These are phyloP conservation scores for Coenonympha arcania DNA, from an alignment of 2,888 invertebrate species.

Conservation along the genomic window DNA sequence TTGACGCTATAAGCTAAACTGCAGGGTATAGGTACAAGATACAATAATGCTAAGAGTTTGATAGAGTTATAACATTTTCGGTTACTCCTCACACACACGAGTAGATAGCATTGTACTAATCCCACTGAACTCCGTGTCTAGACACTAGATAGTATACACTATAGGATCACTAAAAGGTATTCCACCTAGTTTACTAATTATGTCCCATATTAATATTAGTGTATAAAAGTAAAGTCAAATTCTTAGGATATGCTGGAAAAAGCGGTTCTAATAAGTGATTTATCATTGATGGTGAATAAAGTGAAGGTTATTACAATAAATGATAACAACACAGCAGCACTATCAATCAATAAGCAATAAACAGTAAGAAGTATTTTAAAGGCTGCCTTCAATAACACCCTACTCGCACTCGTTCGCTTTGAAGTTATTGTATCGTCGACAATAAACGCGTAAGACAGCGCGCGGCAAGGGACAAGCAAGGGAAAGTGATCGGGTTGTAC, in stretches of 20 bases:
- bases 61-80: not conserved
- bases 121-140: too few relatives aligned
- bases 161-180: too few relatives aligned
- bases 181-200: too few relatives aligned
- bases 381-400: not conserved
- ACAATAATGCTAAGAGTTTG: not conserved
- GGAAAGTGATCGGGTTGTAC: slow-evolving; percentile 24
- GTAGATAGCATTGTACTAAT: too few relatives aligned
- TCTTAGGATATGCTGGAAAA: too few relatives aligned
- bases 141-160: too few relatives aligned
- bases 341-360: not conserved
- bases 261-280: too few relatives aligned
- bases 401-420: not conserved
- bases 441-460: not conserved
- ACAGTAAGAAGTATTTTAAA: not conserved
- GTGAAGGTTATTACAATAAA: too few relatives aligned
- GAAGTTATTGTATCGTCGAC: not conserved
- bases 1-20: not conserved
- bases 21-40: too few relatives aligned
- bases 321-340: not conserved
- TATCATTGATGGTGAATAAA: too few relatives aligned
- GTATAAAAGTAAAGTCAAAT: too few relatives aligned
- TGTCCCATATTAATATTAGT: too few relatives aligned
- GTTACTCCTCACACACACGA: not conserved
- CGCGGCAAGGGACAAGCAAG: not conserved